Conservation (phyloP, 1,140 invertebrate species). For the Nylanderia fulva region DNA sequence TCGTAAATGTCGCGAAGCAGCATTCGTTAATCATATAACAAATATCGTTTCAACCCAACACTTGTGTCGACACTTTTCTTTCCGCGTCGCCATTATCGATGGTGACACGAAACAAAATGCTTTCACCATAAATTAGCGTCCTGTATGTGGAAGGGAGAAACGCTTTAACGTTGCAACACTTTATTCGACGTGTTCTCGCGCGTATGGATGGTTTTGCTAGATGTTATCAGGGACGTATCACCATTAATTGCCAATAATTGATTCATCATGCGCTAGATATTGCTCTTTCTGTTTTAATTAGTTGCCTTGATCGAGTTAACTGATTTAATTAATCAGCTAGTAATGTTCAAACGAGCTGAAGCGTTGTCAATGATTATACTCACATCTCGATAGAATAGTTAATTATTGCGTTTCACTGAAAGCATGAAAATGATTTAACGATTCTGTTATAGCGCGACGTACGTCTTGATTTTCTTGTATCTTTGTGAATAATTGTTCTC, state of each 20-base stretch:
- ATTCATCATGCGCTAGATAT: conserved; percentile 22
- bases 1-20: not conserved
- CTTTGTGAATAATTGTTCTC: not conserved
- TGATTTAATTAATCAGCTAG: conserved; percentile 47
- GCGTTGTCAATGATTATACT: conserved; percentile 8
- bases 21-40: conserved; percentile 45
- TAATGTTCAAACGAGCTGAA: conserved; percentile 28
- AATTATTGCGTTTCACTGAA: not conserved
- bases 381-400: not conserved
- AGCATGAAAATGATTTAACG: conserved; percentile 16
- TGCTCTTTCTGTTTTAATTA: conserved; percentile 55
- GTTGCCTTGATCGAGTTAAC: conserved; percentile 35
- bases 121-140: conserved; percentile 60
- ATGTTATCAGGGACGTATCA: conserved; percentile 32
- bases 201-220: conserved; percentile 36
- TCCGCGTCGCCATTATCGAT: conserved; percentile 51
- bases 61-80: not conserved
- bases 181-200: conserved; percentile 46
- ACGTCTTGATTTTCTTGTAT: not conserved
- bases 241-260: conserved; percentile 27
- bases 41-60: not conserved
- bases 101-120: not conserved
- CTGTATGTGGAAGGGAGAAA: not conserved
- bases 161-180: conserved; percentile 50
- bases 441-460: not conserved